Evolutionary conservation across 2,797 vertebrate genomes (phyloP).

Genomic region (Siniperca undulata): DNA sequence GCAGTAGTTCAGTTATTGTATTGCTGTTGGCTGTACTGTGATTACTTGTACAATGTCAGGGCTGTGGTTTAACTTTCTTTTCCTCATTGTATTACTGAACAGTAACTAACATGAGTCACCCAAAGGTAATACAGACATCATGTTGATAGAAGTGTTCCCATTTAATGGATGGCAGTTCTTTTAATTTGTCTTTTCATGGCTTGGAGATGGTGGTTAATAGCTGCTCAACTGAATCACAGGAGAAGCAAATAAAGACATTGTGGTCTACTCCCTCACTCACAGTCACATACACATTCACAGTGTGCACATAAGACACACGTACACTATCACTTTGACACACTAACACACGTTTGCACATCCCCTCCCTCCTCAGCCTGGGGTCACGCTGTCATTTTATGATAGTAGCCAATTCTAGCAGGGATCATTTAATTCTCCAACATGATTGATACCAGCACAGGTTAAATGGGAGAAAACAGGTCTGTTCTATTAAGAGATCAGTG

Average conservation of each 20-base stretch:
- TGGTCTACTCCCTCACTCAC: slow-evolving; percentile 55
- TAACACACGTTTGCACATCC: slow-evolving; percentile 44
- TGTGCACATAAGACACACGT: slow-evolving; percentile 25
- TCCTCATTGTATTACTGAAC: slow-evolving; percentile 87
- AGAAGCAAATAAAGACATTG: slow-evolving; percentile 95
- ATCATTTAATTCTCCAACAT: slow-evolving; percentile 97
- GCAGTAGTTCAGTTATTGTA: neutral
- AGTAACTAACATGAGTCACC: slow-evolving; percentile 87
- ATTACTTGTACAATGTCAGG: slow-evolving; percentile 26
- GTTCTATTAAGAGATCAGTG: slow-evolving; percentile 98
- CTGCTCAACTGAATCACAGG: slow-evolving; percentile 95
- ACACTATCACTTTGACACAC: slow-evolving; percentile 57
- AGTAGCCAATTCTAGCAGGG: slow-evolving; percentile 95
- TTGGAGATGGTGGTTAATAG: slow-evolving; percentile 96
- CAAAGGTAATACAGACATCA: slow-evolving; percentile 90
- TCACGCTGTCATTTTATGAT: slow-evolving; percentile 97
- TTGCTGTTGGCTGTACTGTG: slow-evolving; percentile 16
- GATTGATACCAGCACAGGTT: slow-evolving; percentile 95
- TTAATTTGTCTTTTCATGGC: slow-evolving; percentile 96
- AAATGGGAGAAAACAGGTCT: slow-evolving; percentile 94
- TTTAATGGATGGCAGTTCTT: slow-evolving; percentile 93
- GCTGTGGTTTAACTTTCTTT: slow-evolving; percentile 88
- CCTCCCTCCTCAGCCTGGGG: slow-evolving; percentile 84
- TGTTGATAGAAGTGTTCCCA: slow-evolving; percentile 91
- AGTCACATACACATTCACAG: slow-evolving; percentile 26